Conservation (phyloP, 2,797 vertebrate species). For the Phalloptychus januarius region DNA sequence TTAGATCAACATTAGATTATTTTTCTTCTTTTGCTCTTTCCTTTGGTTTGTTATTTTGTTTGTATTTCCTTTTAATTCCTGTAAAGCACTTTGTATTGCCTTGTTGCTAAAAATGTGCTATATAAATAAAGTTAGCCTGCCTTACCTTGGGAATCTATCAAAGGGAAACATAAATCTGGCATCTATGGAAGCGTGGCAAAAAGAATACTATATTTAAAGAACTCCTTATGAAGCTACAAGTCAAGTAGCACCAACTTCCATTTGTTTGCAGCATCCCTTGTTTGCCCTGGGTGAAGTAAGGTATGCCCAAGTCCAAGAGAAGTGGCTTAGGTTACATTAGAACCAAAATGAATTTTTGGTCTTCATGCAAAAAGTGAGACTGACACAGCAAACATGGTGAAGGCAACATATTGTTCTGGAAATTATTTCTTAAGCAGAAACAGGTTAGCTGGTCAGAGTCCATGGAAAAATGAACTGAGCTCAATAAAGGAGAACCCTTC, state of each 20-base stretch:
- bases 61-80: no score
- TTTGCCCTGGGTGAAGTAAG: not conserved
- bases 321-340: not conserved
- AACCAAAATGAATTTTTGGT: not conserved
- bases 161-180: not conserved
- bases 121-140: no score
- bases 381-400: not conserved
- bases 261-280: not conserved
- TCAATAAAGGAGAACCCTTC: not conserved
- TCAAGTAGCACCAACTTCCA: not conserved
- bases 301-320: not conserved
- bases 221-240: not conserved
- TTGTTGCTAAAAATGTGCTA: no score
- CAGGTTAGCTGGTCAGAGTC: not conserved
- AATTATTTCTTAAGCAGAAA: not conserved
- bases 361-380: not conserved
- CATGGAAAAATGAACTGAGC: not conserved
- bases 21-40: no score
- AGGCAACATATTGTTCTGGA: not conserved
- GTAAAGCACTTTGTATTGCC: no score
- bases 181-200: not conserved
- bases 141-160: not conserved
- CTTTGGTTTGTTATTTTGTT: no score
- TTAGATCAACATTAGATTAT: no score
- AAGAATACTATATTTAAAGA: not conserved